phyloP scores from a whole-genome alignment of 2,888 invertebrate genomes.

The Ellobium chinense region DNA sequence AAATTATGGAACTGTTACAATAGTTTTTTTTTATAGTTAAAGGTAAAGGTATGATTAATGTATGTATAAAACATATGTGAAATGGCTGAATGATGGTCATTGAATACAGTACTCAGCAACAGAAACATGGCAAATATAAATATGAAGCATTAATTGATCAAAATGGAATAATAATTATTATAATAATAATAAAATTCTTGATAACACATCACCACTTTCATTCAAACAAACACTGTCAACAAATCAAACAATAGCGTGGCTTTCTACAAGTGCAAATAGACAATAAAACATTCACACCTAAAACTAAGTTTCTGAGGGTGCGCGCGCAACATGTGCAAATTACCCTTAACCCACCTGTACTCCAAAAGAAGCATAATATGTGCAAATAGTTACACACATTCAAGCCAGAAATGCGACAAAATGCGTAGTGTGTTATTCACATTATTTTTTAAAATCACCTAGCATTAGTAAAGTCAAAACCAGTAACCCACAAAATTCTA shows the following conservation, averaged over 20 bases:
- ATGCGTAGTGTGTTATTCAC: too few relatives aligned
- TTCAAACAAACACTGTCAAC: not conserved
- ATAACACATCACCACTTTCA: not conserved
- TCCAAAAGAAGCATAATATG: too few relatives aligned
- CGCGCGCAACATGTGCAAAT: too few relatives aligned
- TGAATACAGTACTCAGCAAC: not conserved
- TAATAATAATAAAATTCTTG: not conserved
- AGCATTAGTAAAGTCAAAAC: too few relatives aligned
- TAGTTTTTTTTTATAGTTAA: not conserved
- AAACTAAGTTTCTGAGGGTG: not conserved
- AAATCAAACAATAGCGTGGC: not conserved
- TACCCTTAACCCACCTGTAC: too few relatives aligned
- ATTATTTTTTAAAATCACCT: too few relatives aligned
- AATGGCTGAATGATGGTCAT: not conserved
- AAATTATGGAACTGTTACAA: not conserved
- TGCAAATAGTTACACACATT: too few relatives aligned
- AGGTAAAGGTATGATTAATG: not conserved
- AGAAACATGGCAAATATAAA: not conserved
- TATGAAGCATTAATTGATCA: not conserved
- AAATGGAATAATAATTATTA: not conserved
- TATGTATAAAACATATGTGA: not conserved
- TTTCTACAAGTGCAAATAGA: not conserved
- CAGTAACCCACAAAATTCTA: too few relatives aligned
- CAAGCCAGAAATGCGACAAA: too few relatives aligned
- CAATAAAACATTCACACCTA: not conserved